Percentiles rank a stretch among this genome's conserved stretches.
These are phyloP conservation scores for Cerastoderma edule DNA, from an alignment of 2,888 invertebrate genomes.

Conservation along the genomic window DNA sequence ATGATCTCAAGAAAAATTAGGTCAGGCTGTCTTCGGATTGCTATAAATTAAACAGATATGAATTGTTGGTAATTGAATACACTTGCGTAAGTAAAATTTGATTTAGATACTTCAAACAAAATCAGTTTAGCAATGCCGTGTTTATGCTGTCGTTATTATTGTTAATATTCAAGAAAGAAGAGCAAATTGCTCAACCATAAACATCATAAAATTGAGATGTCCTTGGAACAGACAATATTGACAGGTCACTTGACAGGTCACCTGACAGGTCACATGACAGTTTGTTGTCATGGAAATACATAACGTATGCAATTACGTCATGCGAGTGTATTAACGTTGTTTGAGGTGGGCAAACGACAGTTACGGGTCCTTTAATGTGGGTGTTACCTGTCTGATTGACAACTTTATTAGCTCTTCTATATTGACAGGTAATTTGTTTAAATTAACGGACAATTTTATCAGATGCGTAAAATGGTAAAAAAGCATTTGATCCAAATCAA, in stretches of 20 bases:
- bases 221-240: slow-evolving; percentile 20
- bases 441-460: background rate
- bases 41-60: no score
- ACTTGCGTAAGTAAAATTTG: no score
- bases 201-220: no score
- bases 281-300: slow-evolving; percentile 13
- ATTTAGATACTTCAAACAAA: no score
- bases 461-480: background rate
- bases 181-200: no score
- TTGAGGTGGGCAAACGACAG: background rate
- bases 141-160: no score
- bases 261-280: slow-evolving; percentile 19
- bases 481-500: background rate
- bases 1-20: no score
- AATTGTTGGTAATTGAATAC: no score
- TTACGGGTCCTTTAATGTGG: slow-evolving; percentile 8
- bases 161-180: no score
- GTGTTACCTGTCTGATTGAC: background rate
- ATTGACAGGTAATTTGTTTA: slow-evolving; percentile 8
- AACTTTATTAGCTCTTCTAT: slow-evolving; percentile 6
- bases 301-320: slow-evolving; percentile 19
- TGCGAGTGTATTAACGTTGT: slow-evolving; percentile 6
- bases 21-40: no score
- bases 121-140: no score
- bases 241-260: slow-evolving; percentile 16